Evolutionary conservation across 2,888 invertebrate species (phyloP).

Genomic region (Phytoseiulus persimilis): DNA sequence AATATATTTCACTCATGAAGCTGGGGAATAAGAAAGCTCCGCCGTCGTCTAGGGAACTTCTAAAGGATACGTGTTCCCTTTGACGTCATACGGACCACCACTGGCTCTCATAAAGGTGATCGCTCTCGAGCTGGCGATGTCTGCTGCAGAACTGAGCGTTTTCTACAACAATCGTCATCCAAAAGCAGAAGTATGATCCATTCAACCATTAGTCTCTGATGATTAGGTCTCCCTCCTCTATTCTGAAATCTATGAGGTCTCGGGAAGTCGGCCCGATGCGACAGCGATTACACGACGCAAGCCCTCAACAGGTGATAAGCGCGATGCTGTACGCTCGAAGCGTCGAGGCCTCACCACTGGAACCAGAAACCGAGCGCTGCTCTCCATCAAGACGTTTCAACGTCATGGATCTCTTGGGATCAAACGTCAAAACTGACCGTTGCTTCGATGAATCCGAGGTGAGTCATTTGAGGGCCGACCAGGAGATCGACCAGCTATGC

Average conservation of each 20-base stretch:
- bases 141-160: conserved; percentile 1
- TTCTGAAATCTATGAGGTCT: background rate
- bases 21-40: background rate
- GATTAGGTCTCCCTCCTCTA: background rate
- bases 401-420: conserved; percentile 17
- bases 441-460: background rate
- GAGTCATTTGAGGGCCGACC: background rate
- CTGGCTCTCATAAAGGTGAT: conserved; percentile 23
- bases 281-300: too few species aligned
- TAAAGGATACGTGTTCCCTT: conserved; percentile 27
- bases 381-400: background rate
- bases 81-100: conserved; percentile 27
- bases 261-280: background rate
- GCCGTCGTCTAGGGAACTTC: background rate
- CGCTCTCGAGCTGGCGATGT: conserved; percentile 31
- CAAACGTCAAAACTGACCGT: background rate
- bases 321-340: background rate
- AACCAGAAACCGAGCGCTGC: background rate
- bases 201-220: background rate
- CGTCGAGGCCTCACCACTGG: background rate
- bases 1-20: background rate
- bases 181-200: conserved; percentile 12
- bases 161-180: conserved; percentile 39
- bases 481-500: too few species aligned
- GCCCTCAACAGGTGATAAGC: background rate